Conservation (phyloP, 2,113 vertebrate species). For the Spea bombifrons region DNA sequence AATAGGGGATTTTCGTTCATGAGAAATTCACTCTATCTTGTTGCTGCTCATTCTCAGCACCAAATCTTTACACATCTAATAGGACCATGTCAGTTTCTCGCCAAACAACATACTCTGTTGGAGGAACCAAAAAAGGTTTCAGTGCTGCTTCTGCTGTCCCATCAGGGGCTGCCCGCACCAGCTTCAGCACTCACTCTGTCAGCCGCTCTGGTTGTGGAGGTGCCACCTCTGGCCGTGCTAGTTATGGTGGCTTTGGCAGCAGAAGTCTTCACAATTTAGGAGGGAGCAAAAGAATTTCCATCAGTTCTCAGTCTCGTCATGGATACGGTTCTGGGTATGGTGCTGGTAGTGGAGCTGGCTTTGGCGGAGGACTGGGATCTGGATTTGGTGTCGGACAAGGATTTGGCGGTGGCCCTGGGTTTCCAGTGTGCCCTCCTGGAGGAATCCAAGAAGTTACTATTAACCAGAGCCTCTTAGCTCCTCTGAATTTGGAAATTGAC, state of each 20-base stretch:
- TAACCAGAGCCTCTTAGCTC: constrained; percentile 61
- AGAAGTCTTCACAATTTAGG: constrained; percentile 58
- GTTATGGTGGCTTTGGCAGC: constrained; percentile 52
- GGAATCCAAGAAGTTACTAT: constrained; percentile 60
- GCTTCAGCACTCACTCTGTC: constrained; percentile 50
- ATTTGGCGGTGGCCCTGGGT: constrained; percentile 30
- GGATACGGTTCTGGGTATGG: constrained; percentile 54
- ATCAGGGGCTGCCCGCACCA: constrained; percentile 37
- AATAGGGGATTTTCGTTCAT: constrained; percentile 49
- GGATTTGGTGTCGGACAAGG: constrained; percentile 19
- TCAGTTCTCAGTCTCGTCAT: constrained; percentile 42
- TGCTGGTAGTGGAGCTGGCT: constrained; percentile 30
- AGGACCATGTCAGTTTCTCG: constrained; percentile 23
- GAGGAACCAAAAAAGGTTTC: constrained; percentile 56
- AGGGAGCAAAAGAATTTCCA: constrained; percentile 54
- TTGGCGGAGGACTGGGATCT: constrained; percentile 3
- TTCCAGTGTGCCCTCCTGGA: constrained; percentile 30
- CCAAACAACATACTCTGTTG: constrained; percentile 19
- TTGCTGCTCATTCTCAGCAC: constrained; percentile 33
- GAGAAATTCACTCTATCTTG: constrained; percentile 16
- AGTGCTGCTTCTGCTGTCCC: constrained; percentile 58
- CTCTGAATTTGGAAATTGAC: constrained; percentile 61
- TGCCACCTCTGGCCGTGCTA: neutral
- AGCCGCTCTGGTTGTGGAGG: constrained; percentile 47
- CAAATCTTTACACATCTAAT: constrained; percentile 16